Evolutionary conservation across 1,140 invertebrate genomes (phyloP), one percentile per base, ranked within the genome.

Genomic region (Asbolus verrucosus): DNA sequence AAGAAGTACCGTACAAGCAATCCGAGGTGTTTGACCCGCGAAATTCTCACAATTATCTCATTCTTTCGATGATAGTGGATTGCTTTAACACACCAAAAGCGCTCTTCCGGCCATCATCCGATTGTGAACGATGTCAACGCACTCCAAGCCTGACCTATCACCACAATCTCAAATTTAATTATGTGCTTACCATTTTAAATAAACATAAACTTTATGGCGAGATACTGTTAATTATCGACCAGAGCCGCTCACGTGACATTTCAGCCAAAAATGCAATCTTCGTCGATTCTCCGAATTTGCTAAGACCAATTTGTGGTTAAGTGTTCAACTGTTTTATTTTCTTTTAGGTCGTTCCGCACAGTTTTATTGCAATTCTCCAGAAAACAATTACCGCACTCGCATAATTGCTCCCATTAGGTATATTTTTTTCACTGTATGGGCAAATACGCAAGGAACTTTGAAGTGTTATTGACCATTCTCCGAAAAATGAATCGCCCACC

Each of bases 1-100:
- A 24, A 24, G 46, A 54, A 54, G 46, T 54, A 54, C 46, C 46
- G 46, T 54, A 54, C 46, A 54, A 54, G 46, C 46, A 54, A 54
- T 54, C 46, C 46, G 46, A 54, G 46, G 46, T 54, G 46, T 54
- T 54, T 54, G 46, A 54, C 46, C 46, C 46, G 27, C 46, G 46
- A 54, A 54, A 54, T 54, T 54, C 46, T 54, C 46, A 54, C 46
- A 54, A 54, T 54, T 54, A 54, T 54, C 46, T 54, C 46, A 54
- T 54, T 54, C 46, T 54, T 54, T 54, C 21, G 46, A 54, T 54
- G 46, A 54, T 54, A 54, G 19, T 54, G 33, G 2, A 36, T 36
- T 36, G 33, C 33, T 36, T 5, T 36, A 30, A 30, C 41, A 27
- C 46, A 21, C n/a, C 46, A 54, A 54, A 54, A 54, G 46, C 46